phyloP scores from a whole-genome alignment of 2,113 vertebrate species.

The Pseudonaja textilis region DNA sequence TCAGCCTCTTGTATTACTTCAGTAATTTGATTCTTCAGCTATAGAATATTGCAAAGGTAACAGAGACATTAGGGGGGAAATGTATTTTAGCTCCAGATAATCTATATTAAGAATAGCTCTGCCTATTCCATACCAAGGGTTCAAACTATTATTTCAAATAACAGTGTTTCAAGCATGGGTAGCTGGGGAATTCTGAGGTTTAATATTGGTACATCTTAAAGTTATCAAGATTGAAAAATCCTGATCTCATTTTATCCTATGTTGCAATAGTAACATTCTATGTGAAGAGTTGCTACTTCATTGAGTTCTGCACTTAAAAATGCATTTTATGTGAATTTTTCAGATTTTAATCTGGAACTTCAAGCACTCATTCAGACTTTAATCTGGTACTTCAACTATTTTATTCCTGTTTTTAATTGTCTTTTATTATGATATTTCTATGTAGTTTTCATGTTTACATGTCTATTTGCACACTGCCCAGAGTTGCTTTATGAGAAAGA shows the following conservation, averaged over 20 bases:
- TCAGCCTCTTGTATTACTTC: slow-evolving; percentile 6
- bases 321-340: background rate
- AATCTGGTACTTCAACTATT: background rate
- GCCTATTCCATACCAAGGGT: background rate
- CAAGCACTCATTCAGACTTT: background rate
- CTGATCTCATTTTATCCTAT: background rate
- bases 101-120: background rate
- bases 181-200: background rate
- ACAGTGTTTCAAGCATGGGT: background rate
- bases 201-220: background rate
- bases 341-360: too few relatives aligned
- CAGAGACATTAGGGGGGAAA: background rate
- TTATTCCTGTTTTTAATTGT: background rate
- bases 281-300: background rate
- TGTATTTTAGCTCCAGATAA: slow-evolving; percentile 24
- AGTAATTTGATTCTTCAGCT: background rate
- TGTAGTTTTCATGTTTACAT: background rate
- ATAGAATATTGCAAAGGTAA: background rate
- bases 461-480: background rate
- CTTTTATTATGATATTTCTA: background rate
- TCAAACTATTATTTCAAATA: slow-evolving; percentile 25
- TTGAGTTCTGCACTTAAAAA: background rate
- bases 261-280: background rate
- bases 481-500: background rate
- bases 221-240: background rate